These are phyloP conservation scores for Drosophila subobscura DNA, from an alignment of 1,140 invertebrate species.

Conservation along the genomic window DNA sequence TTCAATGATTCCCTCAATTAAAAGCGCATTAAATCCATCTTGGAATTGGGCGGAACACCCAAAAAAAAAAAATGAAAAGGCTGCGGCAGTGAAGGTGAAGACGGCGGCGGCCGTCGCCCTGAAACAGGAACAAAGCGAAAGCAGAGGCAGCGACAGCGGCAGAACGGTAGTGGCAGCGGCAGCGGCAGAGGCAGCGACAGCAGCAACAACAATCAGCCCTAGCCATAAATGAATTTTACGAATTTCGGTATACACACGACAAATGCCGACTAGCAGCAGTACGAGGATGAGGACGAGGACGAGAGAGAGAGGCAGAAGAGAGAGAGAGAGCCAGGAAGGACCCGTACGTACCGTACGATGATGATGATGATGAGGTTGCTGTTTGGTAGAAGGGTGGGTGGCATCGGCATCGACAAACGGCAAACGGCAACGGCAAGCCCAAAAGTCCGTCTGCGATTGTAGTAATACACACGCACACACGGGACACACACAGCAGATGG, in stretches of 20 bases:
- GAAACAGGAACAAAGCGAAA: slow-evolving; percentile 68
- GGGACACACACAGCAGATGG: slow-evolving; percentile 56
- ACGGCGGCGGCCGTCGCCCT: slow-evolving; percentile 65
- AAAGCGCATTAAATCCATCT: slow-evolving; percentile 37
- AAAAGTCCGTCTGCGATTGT: slow-evolving; percentile 68
- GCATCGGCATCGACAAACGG: slow-evolving; percentile 42
- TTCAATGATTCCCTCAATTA: slow-evolving; percentile 38
- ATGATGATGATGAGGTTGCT: slow-evolving; percentile 18
- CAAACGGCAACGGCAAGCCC: slow-evolving; percentile 36
- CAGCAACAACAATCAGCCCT: slow-evolving; percentile 72
- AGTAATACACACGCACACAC: slow-evolving; percentile 62
- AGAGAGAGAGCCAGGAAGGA: no score
- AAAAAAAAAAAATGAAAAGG: slow-evolving; percentile 27
- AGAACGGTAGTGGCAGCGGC: slow-evolving; percentile 21
- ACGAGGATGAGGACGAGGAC: slow-evolving; percentile 13
- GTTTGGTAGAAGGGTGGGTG: slow-evolving; percentile 66
- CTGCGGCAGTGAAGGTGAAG: slow-evolving; percentile 32
- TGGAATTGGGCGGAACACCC: slow-evolving; percentile 42
- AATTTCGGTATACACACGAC: slow-evolving; percentile 80
- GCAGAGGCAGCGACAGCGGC: slow-evolving; percentile 23
- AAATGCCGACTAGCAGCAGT: slow-evolving; percentile 62
- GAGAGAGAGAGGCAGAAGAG: slow-evolving; percentile 6
- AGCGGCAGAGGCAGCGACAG: slow-evolving; percentile 20
- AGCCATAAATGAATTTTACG: slow-evolving; percentile 78
- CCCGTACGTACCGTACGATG: no score